Evolutionary conservation across 2,888 invertebrate genomes (phyloP).

Genomic region (Habrosyne pyritoides): DNA sequence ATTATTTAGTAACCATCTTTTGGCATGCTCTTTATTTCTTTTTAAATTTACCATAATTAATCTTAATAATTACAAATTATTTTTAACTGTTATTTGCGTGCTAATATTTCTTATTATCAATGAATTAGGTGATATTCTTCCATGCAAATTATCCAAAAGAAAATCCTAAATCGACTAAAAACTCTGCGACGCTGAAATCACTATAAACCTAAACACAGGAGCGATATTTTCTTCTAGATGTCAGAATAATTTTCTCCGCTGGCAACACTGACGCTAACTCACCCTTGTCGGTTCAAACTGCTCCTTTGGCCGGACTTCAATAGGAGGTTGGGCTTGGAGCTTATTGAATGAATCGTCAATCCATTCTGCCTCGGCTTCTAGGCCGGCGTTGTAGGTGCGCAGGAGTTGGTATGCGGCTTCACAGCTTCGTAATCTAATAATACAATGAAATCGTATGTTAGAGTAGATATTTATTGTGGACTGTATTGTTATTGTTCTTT

Average conservation of each 20-base stretch:
- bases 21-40: not conserved
- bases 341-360: conserved; percentile 93
- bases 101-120: not conserved
- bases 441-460: not conserved
- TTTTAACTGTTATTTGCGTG: not conserved
- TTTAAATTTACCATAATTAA: no score
- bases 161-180: not conserved
- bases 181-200: conserved; percentile 1
- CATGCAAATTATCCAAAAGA: not conserved
- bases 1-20: not conserved
- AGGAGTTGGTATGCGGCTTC: conserved; percentile 95
- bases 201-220: not conserved
- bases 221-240: not conserved
- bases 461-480: no score
- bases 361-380: conserved; percentile 95
- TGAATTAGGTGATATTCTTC: not conserved
- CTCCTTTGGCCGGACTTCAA: conserved; percentile 87
- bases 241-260: conserved; percentile 4
- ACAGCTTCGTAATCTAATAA: conserved; percentile 94
- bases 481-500: no score
- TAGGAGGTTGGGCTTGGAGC: conserved; percentile 89
- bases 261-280: conserved; percentile 38
- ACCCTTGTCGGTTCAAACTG: conserved; percentile 92
- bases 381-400: conserved; percentile 94
- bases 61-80: not conserved